Evolutionary conservation across 35 echinoderm and acorn worm species (phyloP).

Genomic region (Strongylocentrotus purpuratus): DNA sequence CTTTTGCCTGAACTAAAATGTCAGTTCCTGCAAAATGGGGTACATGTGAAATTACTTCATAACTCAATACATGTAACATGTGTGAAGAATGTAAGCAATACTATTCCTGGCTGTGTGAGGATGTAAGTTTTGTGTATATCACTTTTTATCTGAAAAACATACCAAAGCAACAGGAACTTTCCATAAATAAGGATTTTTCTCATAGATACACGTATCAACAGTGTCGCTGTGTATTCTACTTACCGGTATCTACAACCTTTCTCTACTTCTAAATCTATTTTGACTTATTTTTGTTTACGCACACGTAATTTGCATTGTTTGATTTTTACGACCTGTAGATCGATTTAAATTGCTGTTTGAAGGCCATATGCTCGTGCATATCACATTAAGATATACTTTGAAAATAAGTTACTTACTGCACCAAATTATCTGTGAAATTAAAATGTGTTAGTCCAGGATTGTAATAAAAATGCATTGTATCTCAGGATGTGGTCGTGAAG

Average conservation of each 20-base stretch:
- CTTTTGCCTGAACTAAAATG: too few relatives aligned
- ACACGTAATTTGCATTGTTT: not conserved
- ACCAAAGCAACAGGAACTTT: too few relatives aligned
- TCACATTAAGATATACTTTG: not conserved
- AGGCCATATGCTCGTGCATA: not conserved
- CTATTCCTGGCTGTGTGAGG: too few relatives aligned
- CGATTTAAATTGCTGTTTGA: not conserved
- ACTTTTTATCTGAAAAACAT: too few relatives aligned
- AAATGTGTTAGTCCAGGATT: not conserved
- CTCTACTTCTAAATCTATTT: not conserved
- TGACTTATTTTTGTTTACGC: not conserved
- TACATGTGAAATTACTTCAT: too few relatives aligned
- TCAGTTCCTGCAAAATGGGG: too few relatives aligned
- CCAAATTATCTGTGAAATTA: slow-evolving; percentile 5
- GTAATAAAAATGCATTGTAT: not conserved
- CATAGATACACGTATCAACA: too few relatives aligned
- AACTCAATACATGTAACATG: too few relatives aligned
- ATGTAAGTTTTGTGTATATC: too few relatives aligned
- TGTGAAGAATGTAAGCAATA: too few relatives aligned
- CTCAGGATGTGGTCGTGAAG: not conserved
- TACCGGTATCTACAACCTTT: not conserved
- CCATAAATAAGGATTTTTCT: too few relatives aligned
- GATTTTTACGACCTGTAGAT: not conserved
- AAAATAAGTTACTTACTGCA: not conserved
- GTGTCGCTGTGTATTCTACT: not conserved